Evolutionary conservation across 1,140 invertebrate genomes (phyloP), one percentile per base, ranked within the genome.

Genomic region (Ganaspis sp.): DNA sequence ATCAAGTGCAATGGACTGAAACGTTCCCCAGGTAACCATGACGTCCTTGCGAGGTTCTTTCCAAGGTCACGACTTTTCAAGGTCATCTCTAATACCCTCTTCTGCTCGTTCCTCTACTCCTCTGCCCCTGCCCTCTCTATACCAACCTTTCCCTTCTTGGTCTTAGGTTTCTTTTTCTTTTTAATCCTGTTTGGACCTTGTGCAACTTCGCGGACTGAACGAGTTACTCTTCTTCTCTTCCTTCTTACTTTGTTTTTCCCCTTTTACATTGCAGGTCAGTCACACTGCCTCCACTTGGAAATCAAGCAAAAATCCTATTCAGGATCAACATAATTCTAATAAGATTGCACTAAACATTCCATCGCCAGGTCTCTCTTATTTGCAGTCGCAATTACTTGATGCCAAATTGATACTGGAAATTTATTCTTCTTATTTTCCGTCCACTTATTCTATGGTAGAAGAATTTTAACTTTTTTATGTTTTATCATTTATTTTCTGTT

Each of bases 21-120:
- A 70, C 21, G 26, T n/a, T 19, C 40, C 34, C 70, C 70, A 80
- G 73, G 75, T 75, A 74, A 75, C 54, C 71, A 70, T 23, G 26
- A 70, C 70, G 80, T 58, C 77, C 80, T 81, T 76, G 75, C 72
- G 75, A 73, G 72, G 75, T 45, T 58, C 53, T 58, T 45, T 4
- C 34, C 73, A 80, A 80, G 79, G 79, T 49, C 64, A 80, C 70
- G 75, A 74, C 58, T 74, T 42, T 21, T 75, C 42, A 45, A 69
- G 78, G 74, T 80, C 78, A 76, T 72, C 75, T 73, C 75, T 70
- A 19, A 70, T 49, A 40, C 64, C 71, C 73, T 64, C 70, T 49
- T 49, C 45, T 49, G n/a, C 45, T 49, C 5, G 4, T 49, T 17
- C 15, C 4, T 17, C 45, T 1, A 49, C 4, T n/a, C 45, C 45